Evolutionary conservation across 2,113 vertebrate genomes (phyloP).

Genomic region (Cinclus cinclus): DNA sequence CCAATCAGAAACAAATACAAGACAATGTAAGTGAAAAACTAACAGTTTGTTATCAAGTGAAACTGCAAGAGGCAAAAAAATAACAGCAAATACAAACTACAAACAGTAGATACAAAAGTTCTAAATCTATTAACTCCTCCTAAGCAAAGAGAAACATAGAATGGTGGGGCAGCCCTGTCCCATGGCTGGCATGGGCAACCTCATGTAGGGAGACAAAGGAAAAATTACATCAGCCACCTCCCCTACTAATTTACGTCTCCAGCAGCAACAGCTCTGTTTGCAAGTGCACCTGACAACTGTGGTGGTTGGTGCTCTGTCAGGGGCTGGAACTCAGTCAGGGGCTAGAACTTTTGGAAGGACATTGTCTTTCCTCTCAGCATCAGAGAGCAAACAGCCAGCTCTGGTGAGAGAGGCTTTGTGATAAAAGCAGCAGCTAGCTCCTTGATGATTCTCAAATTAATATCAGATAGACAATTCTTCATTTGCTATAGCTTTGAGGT

Average conservation of each 20-base stretch:
- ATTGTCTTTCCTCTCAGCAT: rapidly evolving
- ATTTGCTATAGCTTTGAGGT: background rate
- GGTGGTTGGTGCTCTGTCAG: rapidly evolving
- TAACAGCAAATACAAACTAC: background rate
- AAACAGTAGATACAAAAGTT: too few relatives aligned
- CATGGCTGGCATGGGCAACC: background rate
- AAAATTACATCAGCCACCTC: background rate
- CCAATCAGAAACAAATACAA: background rate
- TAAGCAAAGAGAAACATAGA: background rate
- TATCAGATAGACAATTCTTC: background rate
- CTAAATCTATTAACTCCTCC: background rate
- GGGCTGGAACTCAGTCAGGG: background rate
- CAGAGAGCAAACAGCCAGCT: rapidly evolving
- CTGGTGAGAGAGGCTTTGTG: background rate
- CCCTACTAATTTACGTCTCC: background rate
- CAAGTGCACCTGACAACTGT: rapidly evolving
- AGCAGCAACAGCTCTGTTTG: background rate
- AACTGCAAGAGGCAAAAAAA: background rate
- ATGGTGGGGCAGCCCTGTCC: background rate
- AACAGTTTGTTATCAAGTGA: too few relatives aligned
- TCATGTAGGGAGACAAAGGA: background rate
- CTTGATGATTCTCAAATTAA: background rate
- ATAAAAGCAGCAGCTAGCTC: background rate
- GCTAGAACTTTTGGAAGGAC: background rate
- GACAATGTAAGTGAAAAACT: background rate